Evolutionary conservation across 2,888 invertebrate species (phyloP), one percentile per base, ranked within the genome.

Genomic region (Elgonia sp.): DNA sequence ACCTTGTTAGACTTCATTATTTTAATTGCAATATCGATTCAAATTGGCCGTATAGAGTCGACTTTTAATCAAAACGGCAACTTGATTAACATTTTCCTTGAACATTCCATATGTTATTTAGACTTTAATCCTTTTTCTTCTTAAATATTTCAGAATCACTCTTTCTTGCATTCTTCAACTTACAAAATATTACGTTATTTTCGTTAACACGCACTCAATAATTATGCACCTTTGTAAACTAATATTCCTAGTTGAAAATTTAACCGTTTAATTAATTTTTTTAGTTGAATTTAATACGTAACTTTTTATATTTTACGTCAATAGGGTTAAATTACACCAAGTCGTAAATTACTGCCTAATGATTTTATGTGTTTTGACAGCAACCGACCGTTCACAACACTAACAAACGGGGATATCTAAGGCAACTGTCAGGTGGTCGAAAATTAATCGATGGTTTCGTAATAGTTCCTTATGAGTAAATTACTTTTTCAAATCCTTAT

Each of bases 371-470:
- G 79, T 65, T 73, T 84, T 84, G 73, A 73, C 79, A 79, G 73
- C 73, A 77, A 77, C 77, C 76, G 84, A 77, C 55, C 37, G 50
- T 65, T 42, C 65, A 72, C 65, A 79, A 84, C 65, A 84, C 65
- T 72, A 79, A 79, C 79, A 79, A 73, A 73, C 50, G 42, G 53
- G n/a, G 63, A 84, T 84, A 72, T 72, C 84, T 84, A 84, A 84
- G 84, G 84, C 73, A 84, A 84, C 84, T 65, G 77, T 40, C 55
- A 77, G 77, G 79, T 84, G 55, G 62, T 75, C 50, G 65, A 76
- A 76, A 80, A 46, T 7, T 18, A 37, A 79, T 79, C 79, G 57
- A 79, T 79, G 16, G 8, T 39, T 63, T 63, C 29, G 29, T 29
- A 29, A 29, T 29, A 29, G 5, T 29, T 29, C 5, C 29, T 29